Evolutionary conservation across 2,797 vertebrate genomes (phyloP).

Genomic region (Echeneis naucrates): DNA sequence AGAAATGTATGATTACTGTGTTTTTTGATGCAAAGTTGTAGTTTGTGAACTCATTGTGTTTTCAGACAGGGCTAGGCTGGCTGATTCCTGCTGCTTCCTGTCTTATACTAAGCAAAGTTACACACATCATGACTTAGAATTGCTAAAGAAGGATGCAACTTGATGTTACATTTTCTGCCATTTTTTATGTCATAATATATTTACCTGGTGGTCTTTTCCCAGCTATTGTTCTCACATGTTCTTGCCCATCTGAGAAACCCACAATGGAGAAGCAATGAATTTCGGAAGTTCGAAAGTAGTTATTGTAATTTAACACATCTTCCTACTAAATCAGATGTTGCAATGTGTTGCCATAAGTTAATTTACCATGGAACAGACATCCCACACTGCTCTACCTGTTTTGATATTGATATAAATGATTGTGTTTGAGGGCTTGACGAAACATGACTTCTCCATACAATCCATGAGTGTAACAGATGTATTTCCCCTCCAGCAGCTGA

Average conservation of each 20-base stretch:
- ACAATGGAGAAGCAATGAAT: background rate
- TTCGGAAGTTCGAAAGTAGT: slow-evolving; percentile 29
- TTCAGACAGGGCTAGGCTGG: background rate
- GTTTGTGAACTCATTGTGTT: background rate
- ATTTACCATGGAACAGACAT: slow-evolving; percentile 63
- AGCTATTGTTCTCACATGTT: too few relatives aligned
- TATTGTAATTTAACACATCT: slow-evolving; percentile 15
- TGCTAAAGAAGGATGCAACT: too few relatives aligned
- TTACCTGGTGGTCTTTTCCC: background rate
- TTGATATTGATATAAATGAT: slow-evolving; percentile 72
- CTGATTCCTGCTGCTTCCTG: background rate
- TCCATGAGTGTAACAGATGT: slow-evolving; percentile 76
- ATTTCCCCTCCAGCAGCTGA: slow-evolving; percentile 79
- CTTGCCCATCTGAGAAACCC: background rate
- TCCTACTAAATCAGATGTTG: slow-evolving; percentile 37
- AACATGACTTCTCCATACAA: slow-evolving; percentile 75
- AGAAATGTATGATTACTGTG: background rate
- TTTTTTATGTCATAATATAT: background rate
- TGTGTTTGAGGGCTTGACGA: slow-evolving; percentile 66
- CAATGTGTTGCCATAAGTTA: slow-evolving; percentile 44
- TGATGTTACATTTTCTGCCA: too few relatives aligned
- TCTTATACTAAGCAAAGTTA: too few relatives aligned
- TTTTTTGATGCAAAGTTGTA: background rate
- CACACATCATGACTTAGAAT: too few relatives aligned
- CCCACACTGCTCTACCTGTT: slow-evolving; percentile 50